Percentiles rank a stretch among this genome's conserved stretches.
Evolutionary conservation across 2,797 vertebrate genomes (phyloP).

Genomic region (Pseudochirops corinnae): DNA sequence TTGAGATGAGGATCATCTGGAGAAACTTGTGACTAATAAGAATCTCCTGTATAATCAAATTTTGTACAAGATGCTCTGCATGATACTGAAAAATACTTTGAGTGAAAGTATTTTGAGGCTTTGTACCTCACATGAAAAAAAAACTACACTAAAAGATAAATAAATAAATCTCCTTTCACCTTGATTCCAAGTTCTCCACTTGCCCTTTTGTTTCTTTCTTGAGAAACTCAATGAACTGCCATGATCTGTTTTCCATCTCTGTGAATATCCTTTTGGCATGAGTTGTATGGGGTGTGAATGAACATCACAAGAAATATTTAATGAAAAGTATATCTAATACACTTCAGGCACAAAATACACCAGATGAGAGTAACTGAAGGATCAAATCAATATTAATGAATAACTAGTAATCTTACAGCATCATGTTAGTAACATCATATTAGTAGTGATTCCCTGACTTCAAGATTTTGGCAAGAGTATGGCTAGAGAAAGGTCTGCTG

Average conservation of each 20-base stretch:
- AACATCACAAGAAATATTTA: slow-evolving; percentile 14
- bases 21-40: not conserved
- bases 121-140: not conserved
- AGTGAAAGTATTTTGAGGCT: not conserved
- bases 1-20: not conserved
- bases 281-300: not conserved
- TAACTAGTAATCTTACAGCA: not conserved
- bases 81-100: not conserved
- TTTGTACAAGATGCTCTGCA: not conserved
- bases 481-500: not conserved
- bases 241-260: not conserved
- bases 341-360: slow-evolving; percentile 4
- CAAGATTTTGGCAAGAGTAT: slow-evolving; percentile 1
- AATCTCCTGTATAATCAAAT: not conserved
- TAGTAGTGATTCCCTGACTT: slow-evolving; percentile 22
- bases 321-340: slow-evolving; percentile 20
- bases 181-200: not conserved
- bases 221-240: not conserved
- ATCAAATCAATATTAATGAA: slow-evolving; percentile 2
- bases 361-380: not conserved
- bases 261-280: not conserved
- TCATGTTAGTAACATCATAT: not conserved
- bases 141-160: not conserved
- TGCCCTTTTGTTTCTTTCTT: not conserved
- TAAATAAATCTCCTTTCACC: not conserved